Base-by-base conservation (phyloP, 2,113 vertebrate genomes). In the Cyanistes caeruleus region DNA sequence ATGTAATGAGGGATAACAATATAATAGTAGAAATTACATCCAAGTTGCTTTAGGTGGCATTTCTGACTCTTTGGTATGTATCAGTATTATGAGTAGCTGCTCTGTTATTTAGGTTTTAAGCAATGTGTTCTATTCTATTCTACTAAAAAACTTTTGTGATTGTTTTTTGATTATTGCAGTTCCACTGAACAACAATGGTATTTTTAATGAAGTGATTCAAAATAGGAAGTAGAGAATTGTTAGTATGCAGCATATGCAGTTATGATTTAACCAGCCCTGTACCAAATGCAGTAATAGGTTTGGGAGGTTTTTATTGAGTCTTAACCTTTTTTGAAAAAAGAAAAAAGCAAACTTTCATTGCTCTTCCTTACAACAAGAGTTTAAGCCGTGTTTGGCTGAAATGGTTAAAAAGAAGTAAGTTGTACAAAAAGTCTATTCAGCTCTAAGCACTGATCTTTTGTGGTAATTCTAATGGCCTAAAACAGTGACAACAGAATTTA, bases 1-100 rank as follows among this genome's bases (percentile, higher is more conserved):
- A 28, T 58, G 60, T 28, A 1, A 6, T 12, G 20, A 46, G 37
- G 13, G 24, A 41, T 63, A 69, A 24, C 7, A 84, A 80, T 75
- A 51, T 74, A 21, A 1, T 27, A 78, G 9, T 18, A 56, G 12
- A 56, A 88, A 44, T 62, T 58, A 5, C 31, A 55, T 43, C 14
- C 21, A 74, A 41, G 58, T 46, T 73, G 16, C 13, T 86, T 75
- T 60, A 62, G 10, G 41, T 86, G 35, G 8, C 9, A 30, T 79
- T 87, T 84, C 19, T 63, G 23, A 63, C 15, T 82, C 7, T 69
- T 39, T 74, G 44, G 30, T 33, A 8, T 53, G 4, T 56, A 78
- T 19, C 37, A 80, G 6, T 39, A 27, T 39, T 59, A 15, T 0
- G 0, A 60, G 9, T 59, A 43, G 7, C 39, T 19, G 2, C 46